A percentile compares a stretch with the other conserved stretches of the same genome.
These are phyloP conservation scores for Amphipoea lucens DNA, from an alignment of 2,888 invertebrate species.

Conservation along the genomic window DNA sequence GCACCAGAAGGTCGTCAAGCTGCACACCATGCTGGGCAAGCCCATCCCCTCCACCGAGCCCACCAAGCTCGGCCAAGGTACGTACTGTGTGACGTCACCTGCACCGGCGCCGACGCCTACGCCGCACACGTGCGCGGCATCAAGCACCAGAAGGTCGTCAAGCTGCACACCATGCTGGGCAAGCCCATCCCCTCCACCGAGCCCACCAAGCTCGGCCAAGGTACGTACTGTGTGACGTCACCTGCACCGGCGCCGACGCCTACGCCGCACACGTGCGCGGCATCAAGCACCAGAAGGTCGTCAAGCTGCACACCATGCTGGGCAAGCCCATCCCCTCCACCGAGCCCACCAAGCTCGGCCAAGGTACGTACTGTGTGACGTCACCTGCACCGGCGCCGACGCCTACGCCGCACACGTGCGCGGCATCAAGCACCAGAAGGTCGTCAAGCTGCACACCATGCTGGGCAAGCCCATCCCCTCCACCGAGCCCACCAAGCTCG, in stretches of 20 bases:
- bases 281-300: conserved; percentile 99
- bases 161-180: conserved; percentile 98
- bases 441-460: conserved; percentile 98
- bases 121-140: conserved; percentile 98
- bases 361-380: conserved; percentile 32
- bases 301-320: conserved; percentile 98
- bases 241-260: conserved; percentile 99
- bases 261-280: conserved; percentile 99
- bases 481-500: conserved; percentile 97
- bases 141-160: conserved; percentile 99
- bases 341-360: conserved; percentile 96
- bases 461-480: conserved; percentile 99
- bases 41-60: conserved; percentile 99
- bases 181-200: conserved; percentile 99
- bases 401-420: conserved; percentile 95
- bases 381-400: background rate
- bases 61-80: conserved; percentile 92
- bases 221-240: conserved; percentile 99
- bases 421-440: conserved; percentile 99
- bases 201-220: conserved; percentile 94
- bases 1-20: conserved; percentile 98
- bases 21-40: conserved; percentile 99
- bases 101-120: background rate
- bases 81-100: too few species aligned
- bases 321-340: conserved; percentile 99